Percentiles rank a stretch among this genome's conserved stretches.
Evolutionary conservation across 2,888 invertebrate genomes (phyloP).

Genomic region (Andricus curvator): DNA sequence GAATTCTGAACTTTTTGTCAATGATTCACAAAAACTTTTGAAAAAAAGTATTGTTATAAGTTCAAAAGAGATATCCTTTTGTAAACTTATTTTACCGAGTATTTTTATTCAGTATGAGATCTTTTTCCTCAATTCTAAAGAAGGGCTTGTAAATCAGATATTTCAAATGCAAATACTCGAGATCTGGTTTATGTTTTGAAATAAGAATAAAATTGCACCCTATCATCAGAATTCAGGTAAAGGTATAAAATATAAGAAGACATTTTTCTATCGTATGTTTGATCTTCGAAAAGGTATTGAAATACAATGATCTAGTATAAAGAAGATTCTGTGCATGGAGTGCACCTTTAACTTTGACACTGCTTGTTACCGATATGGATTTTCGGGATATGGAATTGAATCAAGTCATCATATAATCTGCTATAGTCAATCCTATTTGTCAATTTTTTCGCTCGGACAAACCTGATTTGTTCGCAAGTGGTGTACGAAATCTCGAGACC

Average conservation of each 20-base stretch:
- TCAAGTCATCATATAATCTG: conserved; percentile 26
- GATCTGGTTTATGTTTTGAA: neutral
- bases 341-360: neutral
- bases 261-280: neutral
- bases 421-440: conserved; percentile 11
- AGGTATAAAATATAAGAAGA: neutral
- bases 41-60: too few species aligned
- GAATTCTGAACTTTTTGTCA: too few species aligned
- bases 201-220: neutral
- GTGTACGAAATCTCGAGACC: conserved; percentile 37
- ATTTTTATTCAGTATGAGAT: neutral
- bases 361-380: neutral
- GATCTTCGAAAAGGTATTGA: neutral
- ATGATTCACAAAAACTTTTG: too few species aligned
- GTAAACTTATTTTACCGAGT: neutral
- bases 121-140: neutral
- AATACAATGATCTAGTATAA: neutral
- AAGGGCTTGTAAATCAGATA: neutral
- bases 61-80: too few species aligned
- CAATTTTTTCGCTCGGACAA: conserved; percentile 35
- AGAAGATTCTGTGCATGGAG: neutral
- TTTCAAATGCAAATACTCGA: neutral
- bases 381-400: conserved; percentile 1
- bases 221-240: neutral
- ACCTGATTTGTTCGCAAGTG: conserved; percentile 37